Conservation (phyloP, 2,113 vertebrate genomes). For the Nerophis ophidion region DNA sequence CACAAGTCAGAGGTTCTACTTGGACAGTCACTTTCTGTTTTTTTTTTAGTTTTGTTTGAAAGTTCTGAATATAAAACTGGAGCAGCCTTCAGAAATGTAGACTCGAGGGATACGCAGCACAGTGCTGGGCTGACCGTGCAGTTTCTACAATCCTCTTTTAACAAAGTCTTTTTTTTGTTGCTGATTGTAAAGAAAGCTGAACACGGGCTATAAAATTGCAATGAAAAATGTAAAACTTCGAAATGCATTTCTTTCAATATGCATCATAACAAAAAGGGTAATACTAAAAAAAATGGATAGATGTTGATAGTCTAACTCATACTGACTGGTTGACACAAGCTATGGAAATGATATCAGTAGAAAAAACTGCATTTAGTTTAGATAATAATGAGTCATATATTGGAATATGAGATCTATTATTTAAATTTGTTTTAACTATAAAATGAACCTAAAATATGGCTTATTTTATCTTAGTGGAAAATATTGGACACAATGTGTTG, state of each 20-base stretch:
- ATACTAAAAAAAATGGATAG: too few species aligned
- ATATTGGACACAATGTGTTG: too few species aligned
- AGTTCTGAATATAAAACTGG: slow-evolving; percentile 8
- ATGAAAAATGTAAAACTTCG: slow-evolving; percentile 11
- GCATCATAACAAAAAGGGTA: too few species aligned
- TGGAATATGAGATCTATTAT: too few species aligned
- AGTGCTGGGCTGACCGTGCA: slow-evolving; percentile 2
- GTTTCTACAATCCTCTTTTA: slow-evolving; percentile 6
- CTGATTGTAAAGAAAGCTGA: slow-evolving; percentile 12
- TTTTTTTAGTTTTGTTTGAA: slow-evolving; percentile 10
- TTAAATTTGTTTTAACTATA: too few species aligned
- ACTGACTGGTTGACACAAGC: too few species aligned
- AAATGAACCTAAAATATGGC: too few species aligned
- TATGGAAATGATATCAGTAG: too few species aligned
- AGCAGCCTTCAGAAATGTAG: slow-evolving; percentile 13
- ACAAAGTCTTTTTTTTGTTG: slow-evolving; percentile 9
- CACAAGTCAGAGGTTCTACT: background rate
- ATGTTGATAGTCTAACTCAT: too few species aligned
- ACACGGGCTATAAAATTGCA: slow-evolving; percentile 8
- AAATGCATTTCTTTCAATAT: background rate
- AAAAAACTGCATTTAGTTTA: too few species aligned
- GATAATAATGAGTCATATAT: too few species aligned
- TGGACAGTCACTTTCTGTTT: background rate
- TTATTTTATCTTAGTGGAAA: too few species aligned
- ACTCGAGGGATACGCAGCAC: slow-evolving; percentile 5